Conservation (phyloP, 2,797 vertebrate species). For the Meriones psammophilus region DNA sequence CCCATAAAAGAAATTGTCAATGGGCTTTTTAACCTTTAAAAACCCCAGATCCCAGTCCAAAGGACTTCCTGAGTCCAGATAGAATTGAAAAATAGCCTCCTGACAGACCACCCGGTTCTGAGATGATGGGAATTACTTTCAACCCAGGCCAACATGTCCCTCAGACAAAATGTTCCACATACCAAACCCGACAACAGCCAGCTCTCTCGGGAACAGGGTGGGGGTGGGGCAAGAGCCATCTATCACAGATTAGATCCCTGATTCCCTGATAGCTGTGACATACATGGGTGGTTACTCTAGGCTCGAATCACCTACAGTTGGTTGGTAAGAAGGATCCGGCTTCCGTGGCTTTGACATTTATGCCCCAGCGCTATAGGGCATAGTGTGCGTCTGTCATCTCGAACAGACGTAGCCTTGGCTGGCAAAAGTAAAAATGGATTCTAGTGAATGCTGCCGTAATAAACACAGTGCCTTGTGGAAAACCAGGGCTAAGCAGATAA, state of each 20-base stretch:
- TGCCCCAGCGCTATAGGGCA: neutral
- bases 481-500: constrained; percentile 43
- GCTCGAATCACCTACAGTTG: neutral
- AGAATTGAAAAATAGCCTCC: constrained; percentile 71
- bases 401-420: neutral
- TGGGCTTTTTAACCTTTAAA: constrained; percentile 67
- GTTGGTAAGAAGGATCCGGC: neutral
- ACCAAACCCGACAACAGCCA: constrained; percentile 63
- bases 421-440: neutral
- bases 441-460: constrained; percentile 15
- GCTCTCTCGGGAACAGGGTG: neutral
- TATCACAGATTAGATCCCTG: neutral
- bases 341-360: constrained; percentile 5
- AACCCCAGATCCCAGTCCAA: constrained; percentile 45
- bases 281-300: neutral
- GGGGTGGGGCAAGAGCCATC: constrained; percentile 22
- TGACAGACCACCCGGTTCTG: constrained; percentile 70
- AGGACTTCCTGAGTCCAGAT: constrained; percentile 67
- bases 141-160: constrained; percentile 68
- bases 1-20: constrained; percentile 60
- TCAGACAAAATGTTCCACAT: constrained; percentile 76
- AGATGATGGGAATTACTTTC: constrained; percentile 78
- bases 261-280: neutral
- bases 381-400: neutral
- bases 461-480: constrained; percentile 4